Evolutionary conservation across 2,888 invertebrate genomes (phyloP).

Genomic region (Theodoxus fluviatilis): DNA sequence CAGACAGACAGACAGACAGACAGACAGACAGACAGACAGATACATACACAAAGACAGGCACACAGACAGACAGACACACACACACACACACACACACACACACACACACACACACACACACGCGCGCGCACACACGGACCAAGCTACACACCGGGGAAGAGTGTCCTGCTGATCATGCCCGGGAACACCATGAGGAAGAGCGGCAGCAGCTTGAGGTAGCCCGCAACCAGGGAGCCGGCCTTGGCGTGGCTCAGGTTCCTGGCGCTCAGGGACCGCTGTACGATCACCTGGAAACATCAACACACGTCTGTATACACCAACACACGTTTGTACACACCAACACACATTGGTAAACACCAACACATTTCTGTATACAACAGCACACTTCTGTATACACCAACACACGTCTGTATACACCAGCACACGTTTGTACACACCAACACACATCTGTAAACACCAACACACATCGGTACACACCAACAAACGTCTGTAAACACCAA

Average conservation of each 20-base stretch:
- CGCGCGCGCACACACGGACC: not conserved
- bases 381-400: no score
- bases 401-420: no score
- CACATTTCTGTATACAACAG: no score
- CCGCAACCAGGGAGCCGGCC: constrained; percentile 68
- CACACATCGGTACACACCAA: no score
- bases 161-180: constrained; percentile 69
- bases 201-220: constrained; percentile 68
- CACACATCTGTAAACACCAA: no score
- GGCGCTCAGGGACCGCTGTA: constrained; percentile 68
- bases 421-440: no score
- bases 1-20: not conserved
- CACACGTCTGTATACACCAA: no score
- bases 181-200: constrained; percentile 69
- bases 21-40: constrained; percentile 7
- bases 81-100: not conserved
- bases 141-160: constrained; percentile 61
- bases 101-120: not conserved
- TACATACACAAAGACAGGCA: not conserved
- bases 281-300: constrained; percentile 68
- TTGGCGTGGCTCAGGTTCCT: constrained; percentile 68
- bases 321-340: no score
- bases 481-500: no score
- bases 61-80: not conserved
- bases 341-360: no score